phyloP scores from a whole-genome alignment of 2,888 invertebrate genomes.

The Temnothorax unifasciatus region DNA sequence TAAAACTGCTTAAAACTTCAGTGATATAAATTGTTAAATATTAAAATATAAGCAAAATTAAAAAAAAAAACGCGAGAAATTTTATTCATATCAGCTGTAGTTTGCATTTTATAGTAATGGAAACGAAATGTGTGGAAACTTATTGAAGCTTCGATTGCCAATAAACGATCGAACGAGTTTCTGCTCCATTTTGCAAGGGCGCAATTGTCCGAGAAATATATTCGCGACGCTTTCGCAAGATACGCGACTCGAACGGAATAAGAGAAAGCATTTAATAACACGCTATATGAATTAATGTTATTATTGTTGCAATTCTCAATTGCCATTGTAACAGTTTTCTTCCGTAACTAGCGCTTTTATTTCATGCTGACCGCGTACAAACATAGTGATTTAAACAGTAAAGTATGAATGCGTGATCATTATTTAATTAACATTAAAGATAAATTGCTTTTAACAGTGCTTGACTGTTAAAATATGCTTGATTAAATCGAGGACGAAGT shows the following conservation, averaged over 20 bases:
- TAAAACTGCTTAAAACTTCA: not conserved
- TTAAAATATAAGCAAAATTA: not conserved
- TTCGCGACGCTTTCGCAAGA: conserved; percentile 47
- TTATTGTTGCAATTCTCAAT: conserved; percentile 29
- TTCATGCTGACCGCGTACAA: conserved; percentile 6
- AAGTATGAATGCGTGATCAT: not conserved
- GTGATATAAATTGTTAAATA: not conserved
- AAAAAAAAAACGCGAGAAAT: not conserved
- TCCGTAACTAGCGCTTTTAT: conserved; percentile 28
- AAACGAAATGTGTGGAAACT: not conserved
- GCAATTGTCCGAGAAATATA: conserved; percentile 34
- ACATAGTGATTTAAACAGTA: conserved; percentile 11
- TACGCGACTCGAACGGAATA: conserved; percentile 31
- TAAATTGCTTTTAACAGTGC: not conserved
- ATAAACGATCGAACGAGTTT: conserved; percentile 45
- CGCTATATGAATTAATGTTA: conserved; percentile 37
- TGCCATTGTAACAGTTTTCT: conserved; percentile 35
- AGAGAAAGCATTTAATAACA: conserved; percentile 52
- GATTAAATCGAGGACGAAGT: conserved; percentile 1
- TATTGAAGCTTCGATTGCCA: conserved; percentile 10
- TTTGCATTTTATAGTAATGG: not conserved
- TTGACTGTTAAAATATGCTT: not conserved
- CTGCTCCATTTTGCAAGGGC: conserved; percentile 41
- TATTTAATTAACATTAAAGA: conserved; percentile 20
- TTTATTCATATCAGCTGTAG: not conserved